Base-by-base conservation (phyloP, 2,888 invertebrate species). In the Auanema sp. region DNA sequence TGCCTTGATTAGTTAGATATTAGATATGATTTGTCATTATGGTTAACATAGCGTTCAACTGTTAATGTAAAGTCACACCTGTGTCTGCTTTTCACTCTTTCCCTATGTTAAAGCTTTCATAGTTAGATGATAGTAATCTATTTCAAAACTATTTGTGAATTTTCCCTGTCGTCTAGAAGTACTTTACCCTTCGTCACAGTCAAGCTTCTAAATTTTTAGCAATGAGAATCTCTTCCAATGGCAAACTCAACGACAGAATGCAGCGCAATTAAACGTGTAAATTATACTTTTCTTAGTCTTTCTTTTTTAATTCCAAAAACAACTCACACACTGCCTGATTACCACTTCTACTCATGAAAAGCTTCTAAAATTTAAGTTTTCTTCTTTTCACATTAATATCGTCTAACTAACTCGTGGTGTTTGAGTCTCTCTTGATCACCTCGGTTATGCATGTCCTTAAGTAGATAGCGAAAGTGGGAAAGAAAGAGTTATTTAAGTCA, bases 151-250 rank as follows among this genome's bases (percentile, higher is more conserved):
- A 53, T 23, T 53, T 23, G 21, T 21, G 24, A 53, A 53, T 21
- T 8, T 47, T 47, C 11, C 18, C 47, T 18, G 16, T 18, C 33
- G 33, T 33, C 21, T 47, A 47, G 47, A 47, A 47, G 16, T 5
- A 21, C 47, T 10, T 16, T 8, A 5, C 47, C 21, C 33, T 33
- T 33, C 33, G 33, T 33, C 33, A 5, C 33, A 33, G 4, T 33
- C 8, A 3, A 33, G 33, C 33, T 41, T 23, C 21, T 57, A 49
- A 50, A 42, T 50, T 65, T 72, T 57, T 71, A 74, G 73, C 75
- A 75, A 71, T 64, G 71, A 75, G 65, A 72, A 72, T 56, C 70
- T 72, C 64, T 72, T 69, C 75, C 64, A 60, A 58, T 75, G 75
- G 75, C 68, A 75, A 59, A 62, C 71, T 58, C 71, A 70, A 66